These are phyloP conservation scores for Pampusana beccarii DNA, from an alignment of 2,113 vertebrate genomes.

Conservation along the genomic window DNA sequence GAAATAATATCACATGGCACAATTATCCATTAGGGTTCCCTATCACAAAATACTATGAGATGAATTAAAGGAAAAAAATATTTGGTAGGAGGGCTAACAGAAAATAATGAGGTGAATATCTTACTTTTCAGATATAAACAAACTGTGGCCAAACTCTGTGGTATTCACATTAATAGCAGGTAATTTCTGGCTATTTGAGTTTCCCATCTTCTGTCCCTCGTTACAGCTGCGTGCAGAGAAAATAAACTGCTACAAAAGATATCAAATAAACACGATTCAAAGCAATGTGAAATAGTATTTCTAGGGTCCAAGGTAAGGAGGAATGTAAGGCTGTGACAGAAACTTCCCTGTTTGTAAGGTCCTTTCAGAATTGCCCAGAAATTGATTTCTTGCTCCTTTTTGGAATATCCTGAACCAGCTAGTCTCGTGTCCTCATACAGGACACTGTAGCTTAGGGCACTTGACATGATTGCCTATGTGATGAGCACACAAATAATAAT, in stretches of 20 bases:
- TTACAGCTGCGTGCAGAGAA: neutral
- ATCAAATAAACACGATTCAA: neutral
- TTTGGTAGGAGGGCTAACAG: neutral
- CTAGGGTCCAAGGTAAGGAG: neutral
- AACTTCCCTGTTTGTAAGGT: neutral
- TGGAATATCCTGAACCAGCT: neutral
- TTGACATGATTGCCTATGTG: neutral
- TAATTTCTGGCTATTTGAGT: neutral
- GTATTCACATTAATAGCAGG: neutral
- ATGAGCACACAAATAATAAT: neutral
- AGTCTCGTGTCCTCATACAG: neutral
- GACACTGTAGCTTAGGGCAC: neutral
- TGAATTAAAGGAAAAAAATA: neutral
- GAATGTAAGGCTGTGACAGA: neutral
- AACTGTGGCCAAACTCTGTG: neutral
- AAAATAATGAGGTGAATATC: neutral
- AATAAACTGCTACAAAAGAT: neutral
- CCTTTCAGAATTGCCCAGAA: neutral
- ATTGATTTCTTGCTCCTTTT: neutral
- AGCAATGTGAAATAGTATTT: neutral
- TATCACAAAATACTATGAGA: neutral
- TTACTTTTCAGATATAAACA: neutral
- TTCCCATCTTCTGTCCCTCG: neutral
- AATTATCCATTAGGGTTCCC: neutral
- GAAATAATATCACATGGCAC: neutral